phyloP scores from a whole-genome alignment of 2,888 invertebrate genomes.

The Epinotia nisella region DNA sequence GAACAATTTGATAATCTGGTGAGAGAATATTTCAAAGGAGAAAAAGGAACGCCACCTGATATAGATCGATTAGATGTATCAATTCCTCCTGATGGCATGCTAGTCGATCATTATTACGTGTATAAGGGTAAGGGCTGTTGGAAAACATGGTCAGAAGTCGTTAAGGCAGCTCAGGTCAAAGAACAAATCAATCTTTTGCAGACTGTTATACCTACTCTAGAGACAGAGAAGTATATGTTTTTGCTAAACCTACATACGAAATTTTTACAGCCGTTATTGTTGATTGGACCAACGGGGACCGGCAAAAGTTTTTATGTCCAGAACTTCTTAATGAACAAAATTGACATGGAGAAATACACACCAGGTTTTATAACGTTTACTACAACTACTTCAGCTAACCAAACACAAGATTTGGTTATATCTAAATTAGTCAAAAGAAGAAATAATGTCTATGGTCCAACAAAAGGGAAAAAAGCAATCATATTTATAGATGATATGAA shows the following conservation, averaged over 20 bases:
- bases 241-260: constrained; percentile 90
- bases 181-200: constrained; percentile 87
- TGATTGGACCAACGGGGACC: constrained; percentile 94
- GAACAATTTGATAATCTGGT: constrained; percentile 87
- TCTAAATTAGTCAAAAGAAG: constrained; percentile 88
- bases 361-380: constrained; percentile 94
- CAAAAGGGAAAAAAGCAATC: constrained; percentile 88
- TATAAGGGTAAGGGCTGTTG: constrained; percentile 93
- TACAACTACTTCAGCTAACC: constrained; percentile 91
- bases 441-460: constrained; percentile 91
- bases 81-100: constrained; percentile 90
- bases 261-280: constrained; percentile 87
- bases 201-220: constrained; percentile 93
- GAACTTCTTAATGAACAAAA: constrained; percentile 87
- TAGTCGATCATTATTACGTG: constrained; percentile 93
- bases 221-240: constrained; percentile 91
- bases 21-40: constrained; percentile 80
- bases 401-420: constrained; percentile 90
- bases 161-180: constrained; percentile 81
- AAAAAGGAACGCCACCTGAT: constrained; percentile 68
- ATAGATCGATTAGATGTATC: constrained; percentile 89
- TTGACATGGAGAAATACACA: constrained; percentile 88
- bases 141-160: constrained; percentile 93
- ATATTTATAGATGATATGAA: constrained; percentile 96
- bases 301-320: constrained; percentile 94